phyloP scores from a whole-genome alignment of 64 coral and sea anemone species.

The Actinia equina region DNA sequence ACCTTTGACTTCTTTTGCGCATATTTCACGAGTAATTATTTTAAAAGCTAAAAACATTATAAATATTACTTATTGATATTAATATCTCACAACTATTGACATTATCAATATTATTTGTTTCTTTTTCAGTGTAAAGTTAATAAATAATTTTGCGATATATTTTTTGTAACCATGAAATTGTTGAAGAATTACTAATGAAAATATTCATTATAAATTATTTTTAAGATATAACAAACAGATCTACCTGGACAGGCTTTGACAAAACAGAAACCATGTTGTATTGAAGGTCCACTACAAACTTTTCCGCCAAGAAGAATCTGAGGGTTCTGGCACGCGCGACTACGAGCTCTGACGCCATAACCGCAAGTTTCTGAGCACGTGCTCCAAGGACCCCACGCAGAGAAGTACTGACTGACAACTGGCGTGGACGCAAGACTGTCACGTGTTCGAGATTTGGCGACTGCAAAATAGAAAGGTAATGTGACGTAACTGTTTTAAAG shows the following conservation, averaged over 20 bases:
- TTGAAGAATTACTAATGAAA: no score
- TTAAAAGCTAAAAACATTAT: background rate
- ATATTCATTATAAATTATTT: background rate
- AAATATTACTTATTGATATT: no score
- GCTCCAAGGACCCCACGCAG: conserved; percentile 55
- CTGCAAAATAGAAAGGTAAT: background rate
- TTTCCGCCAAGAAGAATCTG: conserved; percentile 19
- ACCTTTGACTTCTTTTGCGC: no score
- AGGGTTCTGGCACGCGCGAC: conserved; percentile 52
- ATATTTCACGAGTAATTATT: no score
- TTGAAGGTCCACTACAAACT: conserved; percentile 36
- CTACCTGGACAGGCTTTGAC: conserved; percentile 38
- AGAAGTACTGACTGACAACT: conserved; percentile 27
- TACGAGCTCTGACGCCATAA: conserved; percentile 45
- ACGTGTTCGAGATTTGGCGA: background rate
- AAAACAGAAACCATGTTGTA: conserved; percentile 59
- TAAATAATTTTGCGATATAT: no score
- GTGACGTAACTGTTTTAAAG: no score
- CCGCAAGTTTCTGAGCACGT: conserved; percentile 59
- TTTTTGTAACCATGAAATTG: no score
- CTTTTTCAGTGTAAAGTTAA: no score
- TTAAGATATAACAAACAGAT: background rate
- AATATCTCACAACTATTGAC: no score
- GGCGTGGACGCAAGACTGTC: background rate
- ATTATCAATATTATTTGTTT: no score